Percentiles rank a stretch among this genome's conserved stretches.
Evolutionary conservation across 2,888 invertebrate species (phyloP).

Genomic region (Cryptocheilus praepositus): DNA sequence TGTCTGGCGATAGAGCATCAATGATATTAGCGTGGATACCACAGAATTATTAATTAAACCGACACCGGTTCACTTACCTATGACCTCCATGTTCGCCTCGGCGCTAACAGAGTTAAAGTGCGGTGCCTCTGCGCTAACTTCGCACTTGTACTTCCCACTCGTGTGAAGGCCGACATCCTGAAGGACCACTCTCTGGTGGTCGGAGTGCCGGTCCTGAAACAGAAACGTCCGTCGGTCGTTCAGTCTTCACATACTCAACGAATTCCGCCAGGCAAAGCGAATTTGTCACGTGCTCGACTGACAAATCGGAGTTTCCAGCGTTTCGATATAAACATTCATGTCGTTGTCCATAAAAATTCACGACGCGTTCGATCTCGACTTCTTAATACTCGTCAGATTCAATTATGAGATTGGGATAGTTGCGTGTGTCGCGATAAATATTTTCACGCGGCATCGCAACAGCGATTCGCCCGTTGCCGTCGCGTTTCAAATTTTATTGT

Average conservation of each 20-base stretch:
- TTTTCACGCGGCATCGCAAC: too few species aligned
- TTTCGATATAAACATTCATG: too few species aligned
- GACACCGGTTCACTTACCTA: slow-evolving; percentile 70
- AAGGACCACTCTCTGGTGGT: slow-evolving; percentile 69
- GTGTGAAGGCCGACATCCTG: slow-evolving; percentile 71
- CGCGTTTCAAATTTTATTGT: background rate
- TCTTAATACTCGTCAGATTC: too few species aligned
- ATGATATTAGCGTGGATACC: slow-evolving; percentile 11
- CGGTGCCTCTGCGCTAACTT: slow-evolving; percentile 76
- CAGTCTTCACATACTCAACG: background rate
- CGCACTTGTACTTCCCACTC: slow-evolving; percentile 75
- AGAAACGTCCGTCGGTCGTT: slow-evolving; percentile 14
- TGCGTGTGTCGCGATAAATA: too few species aligned
- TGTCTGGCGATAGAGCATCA: too few species aligned
- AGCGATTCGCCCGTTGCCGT: background rate
- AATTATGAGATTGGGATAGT: too few species aligned
- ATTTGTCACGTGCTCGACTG: background rate
- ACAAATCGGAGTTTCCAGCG: too few species aligned
- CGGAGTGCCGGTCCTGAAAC: slow-evolving; percentile 71
- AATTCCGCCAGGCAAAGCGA: background rate
- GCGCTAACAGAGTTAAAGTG: slow-evolving; percentile 75
- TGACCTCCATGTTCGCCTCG: slow-evolving; percentile 76
- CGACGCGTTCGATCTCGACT: too few species aligned
- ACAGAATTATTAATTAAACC: slow-evolving; percentile 39
- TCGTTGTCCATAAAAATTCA: too few species aligned